Percentiles rank a stretch among this genome's conserved stretches.
Evolutionary conservation across 2,888 invertebrate species (phyloP).

Genomic region (Tetragonisca angustula): DNA sequence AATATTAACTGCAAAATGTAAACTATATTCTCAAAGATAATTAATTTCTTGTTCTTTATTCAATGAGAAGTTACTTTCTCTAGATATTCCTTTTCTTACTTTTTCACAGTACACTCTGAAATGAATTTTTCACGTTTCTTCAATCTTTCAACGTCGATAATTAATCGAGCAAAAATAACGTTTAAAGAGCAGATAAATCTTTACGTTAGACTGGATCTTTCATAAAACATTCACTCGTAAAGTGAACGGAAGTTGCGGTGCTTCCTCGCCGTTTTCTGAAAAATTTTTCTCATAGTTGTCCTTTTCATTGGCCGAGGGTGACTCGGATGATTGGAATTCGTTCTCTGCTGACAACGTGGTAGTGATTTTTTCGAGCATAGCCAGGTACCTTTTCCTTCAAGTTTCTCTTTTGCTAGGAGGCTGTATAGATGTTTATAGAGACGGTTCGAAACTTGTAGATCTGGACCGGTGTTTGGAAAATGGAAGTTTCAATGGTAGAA

Average conservation of each 20-base stretch:
- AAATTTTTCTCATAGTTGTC: constrained; percentile 33
- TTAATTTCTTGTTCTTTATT: not conserved
- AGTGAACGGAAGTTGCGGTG: constrained; percentile 39
- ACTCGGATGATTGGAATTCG: constrained; percentile 57
- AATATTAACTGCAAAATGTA: not conserved
- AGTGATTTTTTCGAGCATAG: constrained; percentile 34
- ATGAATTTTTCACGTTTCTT: not conserved
- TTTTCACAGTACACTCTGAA: not conserved
- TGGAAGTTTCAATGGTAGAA: constrained; percentile 26
- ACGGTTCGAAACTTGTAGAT: constrained; percentile 31
- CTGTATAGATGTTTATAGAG: constrained; percentile 17
- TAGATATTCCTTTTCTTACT: not conserved
- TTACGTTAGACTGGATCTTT: not conserved
- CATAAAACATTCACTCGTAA: not conserved
- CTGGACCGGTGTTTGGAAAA: constrained; percentile 44
- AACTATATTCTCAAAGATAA: not conserved
- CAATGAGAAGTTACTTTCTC: not conserved
- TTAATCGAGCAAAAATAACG: not conserved
- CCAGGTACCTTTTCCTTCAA: not conserved
- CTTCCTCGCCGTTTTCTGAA: constrained; percentile 31
- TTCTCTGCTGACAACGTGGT: constrained; percentile 46
- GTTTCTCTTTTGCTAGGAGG: constrained; percentile 13
- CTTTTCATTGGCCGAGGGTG: constrained; percentile 50
- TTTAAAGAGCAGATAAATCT: not conserved
- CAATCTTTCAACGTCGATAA: not conserved